Evolutionary conservation across 2,888 invertebrate species (phyloP).

Genomic region (Melolontha melolontha): DNA sequence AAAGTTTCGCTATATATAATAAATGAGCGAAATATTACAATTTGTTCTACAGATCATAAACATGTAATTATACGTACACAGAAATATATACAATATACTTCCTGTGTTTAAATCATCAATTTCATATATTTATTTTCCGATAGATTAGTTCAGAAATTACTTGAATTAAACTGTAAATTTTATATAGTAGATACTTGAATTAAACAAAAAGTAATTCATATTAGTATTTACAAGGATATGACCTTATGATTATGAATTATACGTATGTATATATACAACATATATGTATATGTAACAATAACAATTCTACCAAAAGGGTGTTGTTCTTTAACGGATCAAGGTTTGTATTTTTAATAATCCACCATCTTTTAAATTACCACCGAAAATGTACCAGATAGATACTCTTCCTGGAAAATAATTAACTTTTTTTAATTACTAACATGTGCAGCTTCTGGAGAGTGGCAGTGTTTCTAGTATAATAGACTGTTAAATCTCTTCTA

Average conservation of each 20-base stretch:
- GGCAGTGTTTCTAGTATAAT: constrained; percentile 1
- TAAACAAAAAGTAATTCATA: neutral
- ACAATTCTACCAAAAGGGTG: neutral
- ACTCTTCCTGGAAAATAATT: constrained; percentile 18
- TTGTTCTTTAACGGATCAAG: constrained; percentile 28
- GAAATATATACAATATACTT: too few relatives aligned
- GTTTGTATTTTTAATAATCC: neutral
- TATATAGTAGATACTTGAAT: neutral
- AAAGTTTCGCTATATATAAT: too few relatives aligned
- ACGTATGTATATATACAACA: neutral
- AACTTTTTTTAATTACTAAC: neutral
- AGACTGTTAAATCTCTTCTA: constrained; percentile 28
- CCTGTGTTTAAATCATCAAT: too few relatives aligned
- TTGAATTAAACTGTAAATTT: constrained; percentile 1
- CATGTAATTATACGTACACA: too few relatives aligned
- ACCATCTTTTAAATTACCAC: constrained; percentile 5
- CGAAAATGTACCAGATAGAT: neutral
- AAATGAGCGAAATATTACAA: too few relatives aligned
- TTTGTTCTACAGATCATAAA: too few relatives aligned
- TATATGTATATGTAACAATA: neutral
- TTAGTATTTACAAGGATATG: constrained; percentile 27
- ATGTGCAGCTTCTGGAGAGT: constrained; percentile 19
- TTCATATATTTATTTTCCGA: neutral
- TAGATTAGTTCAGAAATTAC: constrained; percentile 8
- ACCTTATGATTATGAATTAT: constrained; percentile 7